Base-by-base conservation (phyloP, 2,888 invertebrate genomes). In the Chalcis sispes region DNA sequence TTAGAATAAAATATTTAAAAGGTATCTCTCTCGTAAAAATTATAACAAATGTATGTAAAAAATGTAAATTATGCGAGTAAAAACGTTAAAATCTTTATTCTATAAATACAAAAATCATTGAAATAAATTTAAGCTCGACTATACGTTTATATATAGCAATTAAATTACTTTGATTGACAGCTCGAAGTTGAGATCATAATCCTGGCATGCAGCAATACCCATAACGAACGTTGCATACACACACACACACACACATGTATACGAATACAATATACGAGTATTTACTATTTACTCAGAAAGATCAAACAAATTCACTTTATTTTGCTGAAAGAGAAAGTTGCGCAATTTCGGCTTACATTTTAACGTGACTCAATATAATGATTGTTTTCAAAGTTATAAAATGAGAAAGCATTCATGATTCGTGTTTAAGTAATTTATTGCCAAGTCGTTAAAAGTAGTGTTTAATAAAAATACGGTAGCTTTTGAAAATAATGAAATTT, bases 81-180 rank as follows among this genome's bases (percentile, higher is more conserved):
- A n/a, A n/a, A n/a, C n/a, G n/a, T n/a, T n/a, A n/a, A n/a, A n/a
- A n/a, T n/a, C n/a, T n/a, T n/a, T n/a, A n/a, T n/a, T n/a, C n/a
- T n/a, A 5, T 32, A 8, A 13, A 42, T 42, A 42, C 13, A 15
- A 61, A 36, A 58, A 61, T 61, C 36, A n/a, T 25, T 42, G 13
- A 42, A 32, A 42, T 15, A 64, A 64, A 64, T 42, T 20, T n/a
- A 48, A 4, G 20, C 2, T 15, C 20, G 48, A 1, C 10, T 15
- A 13, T 18, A 32, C 8, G 64, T 3, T 13, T 20, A 20, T n/a
- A 25, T 20, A 27, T 20, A 25, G 62, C 46, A 48, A 72, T 72
- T 64, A 62, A 64, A 72, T 64, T 56, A 72, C 36, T 64, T 46
- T 64, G 56, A 72, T 62, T 29, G 71, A 46, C 62, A 64, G 46